Evolutionary conservation across 2,888 invertebrate species (phyloP).

Genomic region (Vanessa cardui): DNA sequence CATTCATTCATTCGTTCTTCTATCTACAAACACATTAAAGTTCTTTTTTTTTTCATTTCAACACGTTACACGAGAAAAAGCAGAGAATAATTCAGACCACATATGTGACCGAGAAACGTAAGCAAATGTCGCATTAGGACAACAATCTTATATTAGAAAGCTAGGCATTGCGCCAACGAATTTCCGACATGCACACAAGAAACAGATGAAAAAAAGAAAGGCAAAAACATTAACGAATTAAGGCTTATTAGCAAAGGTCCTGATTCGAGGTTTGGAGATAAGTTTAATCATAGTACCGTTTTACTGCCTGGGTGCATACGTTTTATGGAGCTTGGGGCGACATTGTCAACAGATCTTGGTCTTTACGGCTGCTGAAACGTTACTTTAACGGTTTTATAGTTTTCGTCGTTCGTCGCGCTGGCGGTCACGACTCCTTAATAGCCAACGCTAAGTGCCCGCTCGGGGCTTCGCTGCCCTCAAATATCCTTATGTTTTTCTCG

Average conservation of each 20-base stretch:
- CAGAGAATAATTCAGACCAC: conserved; percentile 18
- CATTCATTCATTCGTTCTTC: conserved; percentile 23
- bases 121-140: conserved; percentile 53
- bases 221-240: conserved; percentile 22
- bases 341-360: conserved; percentile 83
- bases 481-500: conserved; percentile 72
- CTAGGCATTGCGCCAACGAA: conserved; percentile 59
- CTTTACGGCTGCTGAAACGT: conserved; percentile 82
- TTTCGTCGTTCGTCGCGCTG: conserved; percentile 78
- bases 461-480: conserved; percentile 73
- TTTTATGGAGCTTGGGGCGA: conserved; percentile 77
- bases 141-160: conserved; percentile 50
- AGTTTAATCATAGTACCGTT: conserved; percentile 81
- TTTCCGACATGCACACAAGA: conserved; percentile 49
- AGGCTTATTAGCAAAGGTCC: conserved; percentile 63
- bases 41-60: conserved; percentile 13
- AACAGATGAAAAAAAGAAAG: background rate
- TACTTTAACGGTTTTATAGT: conserved; percentile 83
- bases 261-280: conserved; percentile 73
- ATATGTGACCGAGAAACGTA: conserved; percentile 41
- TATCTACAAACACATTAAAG: conserved; percentile 18
- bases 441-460: conserved; percentile 79
- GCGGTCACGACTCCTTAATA: conserved; percentile 80
- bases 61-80: conserved; percentile 4
- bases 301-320: conserved; percentile 80